Conservation (phyloP, 2,797 vertebrate genomes). For the Enteromius treurensis region DNA sequence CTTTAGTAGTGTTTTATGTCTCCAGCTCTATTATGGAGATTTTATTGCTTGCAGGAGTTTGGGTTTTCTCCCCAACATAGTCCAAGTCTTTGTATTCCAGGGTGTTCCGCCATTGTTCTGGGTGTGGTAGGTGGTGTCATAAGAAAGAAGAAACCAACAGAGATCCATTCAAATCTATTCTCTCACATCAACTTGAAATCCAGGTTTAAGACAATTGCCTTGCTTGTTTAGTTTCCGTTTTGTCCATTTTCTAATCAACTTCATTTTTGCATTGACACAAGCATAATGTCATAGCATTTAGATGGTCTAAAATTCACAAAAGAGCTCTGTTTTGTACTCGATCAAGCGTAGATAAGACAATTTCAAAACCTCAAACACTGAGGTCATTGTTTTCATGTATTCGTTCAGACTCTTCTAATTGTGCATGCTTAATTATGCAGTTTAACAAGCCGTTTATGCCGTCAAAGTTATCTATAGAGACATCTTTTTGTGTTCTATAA, state of each 20-base stretch:
- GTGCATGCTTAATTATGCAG: slow-evolving; percentile 41
- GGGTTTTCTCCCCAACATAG: slow-evolving; percentile 29
- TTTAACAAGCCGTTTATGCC: slow-evolving; percentile 14
- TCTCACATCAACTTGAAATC: slow-evolving; percentile 33
- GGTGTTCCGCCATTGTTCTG: slow-evolving; percentile 30
- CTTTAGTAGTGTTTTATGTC: slow-evolving; percentile 29
- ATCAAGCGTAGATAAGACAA: slow-evolving; percentile 25
- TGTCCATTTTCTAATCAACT: neutral
- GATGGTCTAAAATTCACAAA: slow-evolving; percentile 2
- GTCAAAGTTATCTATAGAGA: slow-evolving; percentile 39
- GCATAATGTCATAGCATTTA: slow-evolving; percentile 19
- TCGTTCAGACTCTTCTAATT: slow-evolving; percentile 51
- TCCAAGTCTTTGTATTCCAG: slow-evolving; percentile 44
- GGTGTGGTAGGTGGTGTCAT: slow-evolving; percentile 14
- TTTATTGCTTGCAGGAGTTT: slow-evolving; percentile 37
- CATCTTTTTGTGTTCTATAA: slow-evolving; percentile 27
- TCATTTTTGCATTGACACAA: slow-evolving; percentile 16
- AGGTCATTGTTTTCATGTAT: slow-evolving; percentile 46
- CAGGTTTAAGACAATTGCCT: neutral
- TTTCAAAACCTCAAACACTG: slow-evolving; percentile 42
- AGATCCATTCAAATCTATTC: slow-evolving; percentile 53
- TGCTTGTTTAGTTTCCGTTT: neutral
- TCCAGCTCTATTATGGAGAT: slow-evolving; percentile 35
- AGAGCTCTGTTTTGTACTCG: slow-evolving; percentile 17
- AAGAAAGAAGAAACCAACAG: neutral